These are phyloP conservation scores for Hystrix cristata DNA, from an alignment of 2,113 vertebrate genomes.

Conservation along the genomic window DNA sequence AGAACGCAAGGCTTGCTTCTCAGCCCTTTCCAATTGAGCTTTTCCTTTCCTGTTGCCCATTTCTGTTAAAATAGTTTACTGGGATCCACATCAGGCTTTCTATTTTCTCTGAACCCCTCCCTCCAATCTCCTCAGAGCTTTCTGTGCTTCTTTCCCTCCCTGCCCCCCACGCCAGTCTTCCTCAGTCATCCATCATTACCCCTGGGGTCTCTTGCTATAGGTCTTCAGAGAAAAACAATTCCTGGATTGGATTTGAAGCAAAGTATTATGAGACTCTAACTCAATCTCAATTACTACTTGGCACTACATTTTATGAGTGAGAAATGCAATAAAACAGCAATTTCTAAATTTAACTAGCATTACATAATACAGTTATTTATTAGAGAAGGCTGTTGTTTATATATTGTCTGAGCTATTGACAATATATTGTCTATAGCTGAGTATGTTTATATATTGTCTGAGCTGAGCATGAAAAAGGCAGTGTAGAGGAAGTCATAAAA, in stretches of 20 bases:
- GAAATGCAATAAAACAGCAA: constrained; percentile 87
- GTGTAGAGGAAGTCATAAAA: constrained; percentile 79
- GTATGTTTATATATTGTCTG: constrained; percentile 81
- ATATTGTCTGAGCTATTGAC: constrained; percentile 83
- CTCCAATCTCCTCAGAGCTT: constrained; percentile 63
- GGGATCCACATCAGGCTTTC: constrained; percentile 22
- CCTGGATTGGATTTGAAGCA: constrained; percentile 45
- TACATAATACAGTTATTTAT: constrained; percentile 88
- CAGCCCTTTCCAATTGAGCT: not conserved
- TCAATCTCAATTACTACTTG: constrained; percentile 76
- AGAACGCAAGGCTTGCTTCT: constrained; percentile 38
- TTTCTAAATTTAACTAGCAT: constrained; percentile 89
- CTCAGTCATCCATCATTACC: constrained; percentile 9
- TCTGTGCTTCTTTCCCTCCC: not conserved
- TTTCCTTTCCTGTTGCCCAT: not conserved
- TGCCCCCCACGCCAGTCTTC: not conserved
- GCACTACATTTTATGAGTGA: constrained; percentile 79
- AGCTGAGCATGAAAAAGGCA: constrained; percentile 78
- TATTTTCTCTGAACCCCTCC: not conserved
- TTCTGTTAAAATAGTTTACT: not conserved
- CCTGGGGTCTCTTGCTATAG: constrained; percentile 25
- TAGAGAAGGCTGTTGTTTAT: constrained; percentile 86
- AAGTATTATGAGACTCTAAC: constrained; percentile 65
- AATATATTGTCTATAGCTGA: too few relatives aligned
- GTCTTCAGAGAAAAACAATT: constrained; percentile 74